Base-by-base conservation (phyloP, 2,113 vertebrate species). In the Alaudala cheleensis region DNA sequence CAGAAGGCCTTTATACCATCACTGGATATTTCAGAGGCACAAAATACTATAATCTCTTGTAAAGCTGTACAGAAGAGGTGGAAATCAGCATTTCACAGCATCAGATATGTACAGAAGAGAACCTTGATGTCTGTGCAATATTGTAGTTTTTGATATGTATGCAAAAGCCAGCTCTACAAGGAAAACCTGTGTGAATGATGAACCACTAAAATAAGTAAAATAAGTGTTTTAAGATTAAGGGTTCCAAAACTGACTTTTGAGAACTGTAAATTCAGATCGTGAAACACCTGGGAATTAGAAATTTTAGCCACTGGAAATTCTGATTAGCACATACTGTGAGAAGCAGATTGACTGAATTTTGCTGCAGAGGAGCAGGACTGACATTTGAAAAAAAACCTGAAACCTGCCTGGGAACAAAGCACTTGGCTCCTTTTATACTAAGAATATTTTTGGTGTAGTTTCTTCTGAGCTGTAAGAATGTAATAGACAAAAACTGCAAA, bases 351-450 rank as follows among this genome's bases (percentile, higher is more conserved):
- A 81, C 58, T 88, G 54, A 84, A 79, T 80, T 82, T 76, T 91
- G 57, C 71, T 81, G n/a, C 79, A 85, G 79, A 85, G 12, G n/a
- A 85, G 33, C 51, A 71, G 64, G 51, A 37, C 64, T 65, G 51
- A 78, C 26, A 40, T 87, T 58, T 37, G 77, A 90, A 90, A 94
- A 84, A 86, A 73, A 34, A 61, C n/a, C n/a, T 33, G 33, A 90
- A 84, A 78, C 50, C 58, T 88, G 40, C 33, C 97, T 84, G 13
- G 69, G 81, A 92, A 88, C 82, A 92, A 86, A 81, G 37, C 44
- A 77, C 10, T 14, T 76, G 62, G 3, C 29, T 87, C 65, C 50
- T 93, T 76, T 85, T 71, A 73, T 64, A 44, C 56, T 57, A 95
- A 67, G 79, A 93, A 61, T 72, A 67, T 74, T 28, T 91, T 65